These are phyloP conservation scores for Thecophora atra DNA, from an alignment of 2,888 invertebrate species.

Conservation along the genomic window DNA sequence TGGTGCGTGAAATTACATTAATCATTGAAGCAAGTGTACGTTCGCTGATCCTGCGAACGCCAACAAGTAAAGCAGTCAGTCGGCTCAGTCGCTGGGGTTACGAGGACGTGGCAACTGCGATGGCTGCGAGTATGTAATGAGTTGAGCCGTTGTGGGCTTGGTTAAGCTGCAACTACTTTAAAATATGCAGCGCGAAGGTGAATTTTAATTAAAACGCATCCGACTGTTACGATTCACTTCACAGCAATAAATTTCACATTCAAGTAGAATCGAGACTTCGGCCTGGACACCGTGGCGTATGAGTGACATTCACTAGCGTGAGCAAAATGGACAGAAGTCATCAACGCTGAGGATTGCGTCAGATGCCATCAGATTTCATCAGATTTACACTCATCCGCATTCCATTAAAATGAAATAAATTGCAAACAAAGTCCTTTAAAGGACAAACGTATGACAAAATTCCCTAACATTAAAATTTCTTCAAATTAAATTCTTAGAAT, in stretches of 20 bases:
- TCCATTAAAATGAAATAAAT: too few species aligned
- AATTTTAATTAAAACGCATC: conserved; percentile 23
- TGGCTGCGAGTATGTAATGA: too few species aligned
- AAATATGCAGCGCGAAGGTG: conserved; percentile 23
- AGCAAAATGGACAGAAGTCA: background rate
- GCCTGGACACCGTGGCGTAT: background rate
- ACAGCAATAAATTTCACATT: background rate
- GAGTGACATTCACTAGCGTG: background rate
- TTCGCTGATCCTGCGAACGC: conserved; percentile 28
- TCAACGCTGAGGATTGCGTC: too few species aligned
- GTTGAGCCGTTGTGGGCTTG: too few species aligned
- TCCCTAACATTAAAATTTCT: too few species aligned
- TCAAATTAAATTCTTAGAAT: too few species aligned
- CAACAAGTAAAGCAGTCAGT: background rate
- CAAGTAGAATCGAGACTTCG: background rate
- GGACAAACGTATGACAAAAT: too few species aligned
- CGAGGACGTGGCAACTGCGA: too few species aligned
- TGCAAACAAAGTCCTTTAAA: too few species aligned
- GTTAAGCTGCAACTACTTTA: background rate
- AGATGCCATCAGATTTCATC: too few species aligned
- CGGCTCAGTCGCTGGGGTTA: background rate
- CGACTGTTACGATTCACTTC: background rate
- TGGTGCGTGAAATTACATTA: conserved; percentile 65
- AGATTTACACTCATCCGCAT: too few species aligned
- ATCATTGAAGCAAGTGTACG: conserved; percentile 62